Base-by-base conservation (phyloP, 2,113 vertebrate genomes). In the Plectropomus leopardus region DNA sequence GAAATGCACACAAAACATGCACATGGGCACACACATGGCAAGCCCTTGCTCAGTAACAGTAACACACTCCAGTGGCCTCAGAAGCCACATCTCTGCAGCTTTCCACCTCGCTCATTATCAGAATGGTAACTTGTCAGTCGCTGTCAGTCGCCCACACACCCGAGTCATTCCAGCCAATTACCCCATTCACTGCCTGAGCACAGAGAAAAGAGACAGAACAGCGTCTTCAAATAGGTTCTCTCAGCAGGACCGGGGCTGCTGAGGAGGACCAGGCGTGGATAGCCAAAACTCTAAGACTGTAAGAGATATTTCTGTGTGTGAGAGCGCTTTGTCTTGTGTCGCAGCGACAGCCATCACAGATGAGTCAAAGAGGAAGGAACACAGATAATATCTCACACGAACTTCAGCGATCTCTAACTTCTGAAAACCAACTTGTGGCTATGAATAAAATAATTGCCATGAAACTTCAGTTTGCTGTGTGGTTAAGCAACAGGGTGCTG, bases 121-220 rank as follows among this genome's bases (percentile, higher is more conserved):
- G 79, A 80, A 88, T 21, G n/a, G 72, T 26, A 71, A 57, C 73
- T 45, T 70, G 63, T 89, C 85, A 86, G 66, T 65, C 47, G 53
- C 81, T 69, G 66, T 78, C 82, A 72, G 69, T 76, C 75, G 48
- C 89, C 86, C 76, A 84, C 87, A 79, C 78, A 59, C 59, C 60
- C 19, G 32, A 80, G 67, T 91, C 75, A 80, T 90, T 89, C 70
- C 73, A 75, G 45, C 85, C 86, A 88, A 92, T 93, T 88, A 89
- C 66, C 57, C 81, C 45, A 32, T 74, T 76, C 80, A 42, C 54
- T 36, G 76, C 80, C 59, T 82, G 80, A 75, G 72, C 73, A 34
- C 44, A 34, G 65, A 50, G 59, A 36, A 70, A 82, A 54, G 63
- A 72, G 67, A 44, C 24, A 16, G 26, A 72, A 23, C 17, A 15